Conservation (phyloP, 1,140 invertebrate species). For the Copidosoma floridanum region DNA sequence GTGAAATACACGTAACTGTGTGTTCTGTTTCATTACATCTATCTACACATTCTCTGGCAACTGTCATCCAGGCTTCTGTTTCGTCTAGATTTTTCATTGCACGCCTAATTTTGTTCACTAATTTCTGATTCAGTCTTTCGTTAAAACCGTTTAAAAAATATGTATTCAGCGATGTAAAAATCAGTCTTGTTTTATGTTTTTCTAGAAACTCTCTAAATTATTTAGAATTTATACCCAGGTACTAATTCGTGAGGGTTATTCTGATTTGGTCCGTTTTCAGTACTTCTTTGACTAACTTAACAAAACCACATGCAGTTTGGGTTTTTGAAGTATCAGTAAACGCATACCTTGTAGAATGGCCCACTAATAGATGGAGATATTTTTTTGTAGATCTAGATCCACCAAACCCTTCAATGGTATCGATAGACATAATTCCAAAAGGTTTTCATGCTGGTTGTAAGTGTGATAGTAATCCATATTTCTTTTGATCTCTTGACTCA, state of each 20-base stretch:
- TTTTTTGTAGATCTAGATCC: no score
- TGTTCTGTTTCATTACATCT: slow-evolving; percentile 19
- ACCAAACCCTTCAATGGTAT: no score
- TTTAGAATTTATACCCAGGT: slow-evolving; percentile 24
- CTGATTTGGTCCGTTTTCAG: slow-evolving; percentile 34
- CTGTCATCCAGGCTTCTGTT: slow-evolving; percentile 1
- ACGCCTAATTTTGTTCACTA: slow-evolving; percentile 19
- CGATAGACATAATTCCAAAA: no score
- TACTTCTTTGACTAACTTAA: slow-evolving; percentile 38
- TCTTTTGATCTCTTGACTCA: no score
- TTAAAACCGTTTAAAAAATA: slow-evolving; percentile 25
- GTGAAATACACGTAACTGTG: neutral
- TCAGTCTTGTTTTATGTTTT: slow-evolving; percentile 11
- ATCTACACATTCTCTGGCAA: slow-evolving; percentile 9
- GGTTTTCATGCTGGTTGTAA: no score
- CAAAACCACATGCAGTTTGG: slow-evolving; percentile 42
- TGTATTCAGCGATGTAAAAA: slow-evolving; percentile 20
- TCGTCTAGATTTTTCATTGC: slow-evolving; percentile 3
- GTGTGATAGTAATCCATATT: no score
- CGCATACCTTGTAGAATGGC: no score
- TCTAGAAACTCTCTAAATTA: slow-evolving; percentile 25
- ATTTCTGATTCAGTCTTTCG: slow-evolving; percentile 23
- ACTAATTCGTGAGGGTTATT: slow-evolving; percentile 21
- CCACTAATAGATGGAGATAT: no score
- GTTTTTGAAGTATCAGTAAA: no score